Conservation (phyloP, 1,140 invertebrate genomes). For the Idris sp. region DNA sequence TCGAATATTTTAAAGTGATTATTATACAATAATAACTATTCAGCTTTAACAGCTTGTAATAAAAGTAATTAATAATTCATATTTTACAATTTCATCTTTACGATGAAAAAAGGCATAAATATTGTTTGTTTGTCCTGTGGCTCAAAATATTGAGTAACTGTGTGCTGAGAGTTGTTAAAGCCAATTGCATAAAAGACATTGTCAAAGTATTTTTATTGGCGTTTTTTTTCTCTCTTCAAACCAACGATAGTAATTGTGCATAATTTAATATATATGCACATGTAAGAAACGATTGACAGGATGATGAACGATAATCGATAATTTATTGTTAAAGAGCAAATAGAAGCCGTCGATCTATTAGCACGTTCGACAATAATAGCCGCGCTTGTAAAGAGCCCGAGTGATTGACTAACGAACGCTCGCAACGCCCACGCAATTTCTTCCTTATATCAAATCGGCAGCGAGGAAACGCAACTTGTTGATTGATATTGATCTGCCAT, state of each 20-base stretch:
- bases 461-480: slow-evolving; percentile 55
- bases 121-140: no score
- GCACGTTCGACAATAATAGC: slow-evolving; percentile 70
- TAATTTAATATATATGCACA: no score
- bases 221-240: slow-evolving; percentile 11
- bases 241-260: slow-evolving; percentile 30
- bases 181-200: no score
- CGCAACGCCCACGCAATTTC: slow-evolving; percentile 67
- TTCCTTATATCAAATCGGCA: slow-evolving; percentile 50
- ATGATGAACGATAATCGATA: slow-evolving; percentile 63
- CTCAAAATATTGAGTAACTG: no score
- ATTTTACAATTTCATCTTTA: no score
- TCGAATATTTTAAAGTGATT: no score
- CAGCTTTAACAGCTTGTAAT: no score
- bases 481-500: slow-evolving; percentile 65
- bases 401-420: slow-evolving; percentile 68
- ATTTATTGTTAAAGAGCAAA: slow-evolving; percentile 70
- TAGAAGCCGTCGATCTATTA: slow-evolving; percentile 71
- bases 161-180: no score
- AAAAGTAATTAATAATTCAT: no score
- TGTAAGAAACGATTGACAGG: slow-evolving; percentile 58
- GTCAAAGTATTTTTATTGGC: slow-evolving; percentile 3
- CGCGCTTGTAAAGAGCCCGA: slow-evolving; percentile 65
- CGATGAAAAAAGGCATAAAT: no score
- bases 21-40: no score